phyloP scores from a whole-genome alignment of 2,113 vertebrate genomes.

The Saguinus imperator region DNA sequence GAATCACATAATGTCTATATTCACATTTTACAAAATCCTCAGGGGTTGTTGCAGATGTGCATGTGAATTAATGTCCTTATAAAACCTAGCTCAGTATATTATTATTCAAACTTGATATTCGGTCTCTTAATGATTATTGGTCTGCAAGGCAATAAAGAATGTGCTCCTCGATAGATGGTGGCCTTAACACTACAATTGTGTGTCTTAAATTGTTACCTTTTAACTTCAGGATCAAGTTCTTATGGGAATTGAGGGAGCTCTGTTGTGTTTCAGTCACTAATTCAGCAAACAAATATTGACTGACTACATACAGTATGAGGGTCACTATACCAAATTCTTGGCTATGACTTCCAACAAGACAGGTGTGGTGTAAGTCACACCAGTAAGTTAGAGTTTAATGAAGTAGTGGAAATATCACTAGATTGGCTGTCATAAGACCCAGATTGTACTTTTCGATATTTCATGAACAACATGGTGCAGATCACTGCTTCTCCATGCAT shows the following conservation, averaged over 20 bases:
- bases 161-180: neutral
- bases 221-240: neutral
- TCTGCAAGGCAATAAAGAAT: neutral
- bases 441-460: neutral
- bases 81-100: neutral
- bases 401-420: neutral
- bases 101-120: neutral
- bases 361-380: neutral
- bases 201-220: neutral
- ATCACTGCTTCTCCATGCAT: neutral
- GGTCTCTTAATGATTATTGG: neutral
- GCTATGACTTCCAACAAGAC: neutral
- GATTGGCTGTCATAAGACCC: no score
- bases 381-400: neutral
- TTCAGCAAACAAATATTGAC: neutral
- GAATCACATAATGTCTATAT: neutral
- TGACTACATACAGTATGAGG: neutral
- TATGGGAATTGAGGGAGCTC: neutral
- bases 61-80: neutral
- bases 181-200: neutral
- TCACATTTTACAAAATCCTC: neutral
- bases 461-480: fast-evolving
- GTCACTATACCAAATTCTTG: neutral
- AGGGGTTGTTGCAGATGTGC: neutral
- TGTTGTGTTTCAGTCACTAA: neutral